Base-by-base conservation (phyloP, 1,140 invertebrate species). In the Acyrthosiphon pisum region DNA sequence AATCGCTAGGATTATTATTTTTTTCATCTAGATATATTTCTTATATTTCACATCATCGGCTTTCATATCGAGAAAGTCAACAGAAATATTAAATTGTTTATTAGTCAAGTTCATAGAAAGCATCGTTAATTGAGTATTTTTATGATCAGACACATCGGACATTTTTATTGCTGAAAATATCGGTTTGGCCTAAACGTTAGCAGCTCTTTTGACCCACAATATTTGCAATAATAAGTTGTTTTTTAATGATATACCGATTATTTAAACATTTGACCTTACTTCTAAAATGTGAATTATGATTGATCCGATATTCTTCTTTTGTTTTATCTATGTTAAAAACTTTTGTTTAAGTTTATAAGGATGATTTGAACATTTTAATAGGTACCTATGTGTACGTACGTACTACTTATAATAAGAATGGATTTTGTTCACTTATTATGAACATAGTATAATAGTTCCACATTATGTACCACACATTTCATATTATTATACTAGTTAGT, bases 61-160 rank as follows among this genome's bases (percentile, higher is more conserved):
- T 76, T 68, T 76, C 60, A 76, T 76, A 76, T n/a, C n/a, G 30
- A 76, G 30, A n/a, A 76, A 76, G 60, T 76, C n/a, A 35, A 76
- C 14, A 14, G 60, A 18, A 18, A 76, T n/a, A n/a, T 76, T 18
- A 76, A 76, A 76, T 76, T 76, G 60, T 76, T 76, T 76, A 76
- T 76, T 76, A 35, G n/a, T 76, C 60, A 35, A 76, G 60, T 76
- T 76, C 60, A n/a, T 76, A 76, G 60, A 76, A 76, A 76, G 60
- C 30, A 23, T 35, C 60, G 14, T n/a, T 76, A 76, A 76, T 76
- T 76, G 60, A n/a, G 14, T 1, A 35, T 76, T 76, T 18, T 76
- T 76, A 76, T 76, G 30, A 76, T 76, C 20, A 53, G 50, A 53
- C 60, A n/a, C 14, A 76, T n/a, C n/a, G n/a, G n/a, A n/a, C n/a